Evolutionary conservation across 2,113 vertebrate species (phyloP).

Genomic region (Aspiorhynchus laticeps): DNA sequence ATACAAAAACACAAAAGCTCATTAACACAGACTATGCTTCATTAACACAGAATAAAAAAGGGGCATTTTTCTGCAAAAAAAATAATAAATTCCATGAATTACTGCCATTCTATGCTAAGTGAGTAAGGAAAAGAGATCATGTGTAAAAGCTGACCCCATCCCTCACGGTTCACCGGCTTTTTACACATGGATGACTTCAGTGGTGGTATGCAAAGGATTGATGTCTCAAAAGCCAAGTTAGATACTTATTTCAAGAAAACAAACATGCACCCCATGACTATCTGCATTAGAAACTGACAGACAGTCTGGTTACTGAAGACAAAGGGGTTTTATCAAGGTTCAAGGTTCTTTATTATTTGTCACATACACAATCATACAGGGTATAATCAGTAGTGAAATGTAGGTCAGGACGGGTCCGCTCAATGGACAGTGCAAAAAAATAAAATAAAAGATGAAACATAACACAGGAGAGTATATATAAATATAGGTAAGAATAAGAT

Average conservation of each 20-base stretch:
- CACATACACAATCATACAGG: too few relatives aligned
- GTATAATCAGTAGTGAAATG: too few relatives aligned
- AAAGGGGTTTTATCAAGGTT: too few relatives aligned
- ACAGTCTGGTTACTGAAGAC: background rate
- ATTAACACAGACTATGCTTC: slow-evolving; percentile 8
- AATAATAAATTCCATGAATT: background rate
- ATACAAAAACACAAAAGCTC: slow-evolving; percentile 25
- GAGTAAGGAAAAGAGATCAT: background rate
- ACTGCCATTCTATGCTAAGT: background rate
- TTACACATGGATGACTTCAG: slow-evolving; percentile 6
- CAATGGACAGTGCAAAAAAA: too few relatives aligned
- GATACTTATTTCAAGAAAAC: slow-evolving; percentile 28
- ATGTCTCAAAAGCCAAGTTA: slow-evolving; percentile 21
- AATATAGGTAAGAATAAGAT: too few relatives aligned
- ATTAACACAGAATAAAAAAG: background rate
- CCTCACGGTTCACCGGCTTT: background rate
- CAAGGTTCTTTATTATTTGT: too few relatives aligned
- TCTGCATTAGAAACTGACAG: background rate
- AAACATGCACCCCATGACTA: slow-evolving; percentile 3
- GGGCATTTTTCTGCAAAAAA: background rate
- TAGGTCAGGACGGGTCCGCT: too few relatives aligned
- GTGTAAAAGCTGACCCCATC: slow-evolving; percentile 1
- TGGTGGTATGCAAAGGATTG: background rate
- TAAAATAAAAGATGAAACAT: too few relatives aligned
- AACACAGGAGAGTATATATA: too few relatives aligned